A percentile compares a stretch with the other conserved stretches of the same genome.
phyloP scores from a whole-genome alignment of 2,113 vertebrate species.

The Aix galericulata region DNA sequence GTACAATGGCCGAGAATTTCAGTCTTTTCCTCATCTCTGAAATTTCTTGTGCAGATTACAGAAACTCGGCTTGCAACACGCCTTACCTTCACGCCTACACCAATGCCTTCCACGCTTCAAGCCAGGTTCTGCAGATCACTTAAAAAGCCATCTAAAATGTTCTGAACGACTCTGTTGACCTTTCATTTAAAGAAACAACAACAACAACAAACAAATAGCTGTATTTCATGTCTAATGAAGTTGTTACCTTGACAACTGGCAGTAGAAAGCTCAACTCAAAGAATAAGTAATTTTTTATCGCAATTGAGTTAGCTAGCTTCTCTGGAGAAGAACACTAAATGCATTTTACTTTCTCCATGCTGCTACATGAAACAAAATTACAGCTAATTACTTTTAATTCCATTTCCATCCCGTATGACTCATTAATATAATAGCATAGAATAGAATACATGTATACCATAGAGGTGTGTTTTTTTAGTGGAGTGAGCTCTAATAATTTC shows the following conservation, averaged over 20 bases:
- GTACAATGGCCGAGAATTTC: rapidly evolving
- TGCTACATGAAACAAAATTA: conserved; percentile 29
- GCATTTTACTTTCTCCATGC: conserved; percentile 25
- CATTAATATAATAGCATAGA: conserved; percentile 10
- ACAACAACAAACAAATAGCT: not conserved
- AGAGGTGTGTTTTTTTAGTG: not conserved
- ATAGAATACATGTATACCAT: not conserved
- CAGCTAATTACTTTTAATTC: conserved; percentile 50
- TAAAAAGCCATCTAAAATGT: not conserved
- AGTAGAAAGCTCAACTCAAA: not conserved
- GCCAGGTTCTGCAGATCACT: not conserved
- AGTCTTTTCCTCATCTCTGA: not conserved
- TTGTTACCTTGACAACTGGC: conserved; percentile 13
- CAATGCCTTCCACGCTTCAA: not conserved
- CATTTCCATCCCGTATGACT: conserved; percentile 54
- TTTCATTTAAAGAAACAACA: not conserved
- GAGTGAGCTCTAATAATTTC: not conserved
- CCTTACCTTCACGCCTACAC: rapidly evolving
- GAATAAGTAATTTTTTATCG: not conserved
- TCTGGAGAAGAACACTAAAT: conserved; percentile 28
- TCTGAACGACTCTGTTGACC: not conserved
- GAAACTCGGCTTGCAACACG: not conserved
- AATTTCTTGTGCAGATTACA: not conserved
- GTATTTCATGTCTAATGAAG: not conserved
- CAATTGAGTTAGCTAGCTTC: conserved; percentile 32